Conservation (phyloP, 2,113 vertebrate species). For the Mesoclemmys tuberculata region DNA sequence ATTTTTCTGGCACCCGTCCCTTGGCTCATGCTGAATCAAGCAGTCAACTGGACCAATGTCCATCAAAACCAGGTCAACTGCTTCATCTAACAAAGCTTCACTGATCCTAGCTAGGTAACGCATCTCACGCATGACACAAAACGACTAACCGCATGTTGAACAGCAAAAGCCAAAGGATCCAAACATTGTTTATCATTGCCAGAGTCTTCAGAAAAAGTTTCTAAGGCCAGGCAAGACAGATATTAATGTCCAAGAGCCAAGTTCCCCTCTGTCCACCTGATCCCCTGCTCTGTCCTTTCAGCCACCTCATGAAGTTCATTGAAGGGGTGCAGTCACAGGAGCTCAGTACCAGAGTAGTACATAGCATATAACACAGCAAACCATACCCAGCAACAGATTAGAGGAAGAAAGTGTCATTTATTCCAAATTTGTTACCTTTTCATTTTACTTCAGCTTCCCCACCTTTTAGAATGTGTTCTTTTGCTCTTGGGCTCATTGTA, state of each 20-base stretch:
- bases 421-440: background rate
- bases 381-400: background rate
- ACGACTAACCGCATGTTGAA: background rate
- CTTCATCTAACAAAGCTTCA: background rate
- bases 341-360: background rate
- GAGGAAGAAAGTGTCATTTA: background rate
- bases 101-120: background rate
- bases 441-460: fast-evolving
- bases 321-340: background rate
- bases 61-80: background rate
- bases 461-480: background rate
- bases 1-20: background rate
- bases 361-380: fast-evolving
- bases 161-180: background rate
- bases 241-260: background rate
- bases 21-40: background rate
- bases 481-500: background rate
- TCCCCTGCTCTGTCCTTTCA: constrained; percentile 7
- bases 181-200: constrained; percentile 4
- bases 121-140: background rate
- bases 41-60: background rate
- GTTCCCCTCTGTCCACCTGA: constrained; percentile 20
- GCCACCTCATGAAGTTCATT: background rate
- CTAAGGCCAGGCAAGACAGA: background rate
- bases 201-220: background rate